A percentile compares a stretch with the other conserved stretches of the same genome.
Conservation (phyloP, 30 jellyfish, hydroid and myxozoan species). For the Aurelia coerulea region DNA sequence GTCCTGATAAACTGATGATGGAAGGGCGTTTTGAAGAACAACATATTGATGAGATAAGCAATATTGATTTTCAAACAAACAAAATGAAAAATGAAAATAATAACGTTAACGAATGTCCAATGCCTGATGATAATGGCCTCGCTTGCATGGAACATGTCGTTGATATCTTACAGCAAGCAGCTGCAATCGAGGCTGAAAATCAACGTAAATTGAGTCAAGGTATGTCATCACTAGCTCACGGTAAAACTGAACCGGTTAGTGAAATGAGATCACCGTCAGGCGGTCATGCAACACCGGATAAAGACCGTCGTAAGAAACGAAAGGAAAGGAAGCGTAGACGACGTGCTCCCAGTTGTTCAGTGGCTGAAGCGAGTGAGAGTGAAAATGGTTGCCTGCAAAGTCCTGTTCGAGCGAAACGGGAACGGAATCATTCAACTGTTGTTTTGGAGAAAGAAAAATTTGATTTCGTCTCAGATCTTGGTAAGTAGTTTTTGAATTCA, state of each 20-base stretch:
- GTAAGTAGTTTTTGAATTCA: conserved; percentile 53
- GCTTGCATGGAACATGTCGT: conserved; percentile 77
- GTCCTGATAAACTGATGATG: background rate
- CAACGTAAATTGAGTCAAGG: conserved; percentile 36
- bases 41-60: background rate
- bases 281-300: conserved; percentile 46
- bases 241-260: background rate
- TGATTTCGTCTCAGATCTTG: conserved; percentile 95
- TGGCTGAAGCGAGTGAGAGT: conserved; percentile 78
- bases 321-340: conserved; percentile 60
- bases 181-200: conserved; percentile 75
- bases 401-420: conserved; percentile 59
- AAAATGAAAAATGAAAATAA: conserved; percentile 24
- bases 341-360: conserved; percentile 50
- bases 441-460: conserved; percentile 67
- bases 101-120: conserved; percentile 15
- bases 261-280: conserved; percentile 34
- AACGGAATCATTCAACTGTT: conserved; percentile 49
- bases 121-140: conserved; percentile 40
- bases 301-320: conserved; percentile 65
- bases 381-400: conserved; percentile 59
- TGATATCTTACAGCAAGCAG: conserved; percentile 70
- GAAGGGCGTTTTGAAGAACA: conserved; percentile 9
- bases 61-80: conserved; percentile 1
- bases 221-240: conserved; percentile 25